Percentiles rank a stretch among this genome's conserved stretches.
These are phyloP conservation scores for Gymnosoma rotundatum DNA, from an alignment of 2,888 invertebrate genomes.

Conservation along the genomic window DNA sequence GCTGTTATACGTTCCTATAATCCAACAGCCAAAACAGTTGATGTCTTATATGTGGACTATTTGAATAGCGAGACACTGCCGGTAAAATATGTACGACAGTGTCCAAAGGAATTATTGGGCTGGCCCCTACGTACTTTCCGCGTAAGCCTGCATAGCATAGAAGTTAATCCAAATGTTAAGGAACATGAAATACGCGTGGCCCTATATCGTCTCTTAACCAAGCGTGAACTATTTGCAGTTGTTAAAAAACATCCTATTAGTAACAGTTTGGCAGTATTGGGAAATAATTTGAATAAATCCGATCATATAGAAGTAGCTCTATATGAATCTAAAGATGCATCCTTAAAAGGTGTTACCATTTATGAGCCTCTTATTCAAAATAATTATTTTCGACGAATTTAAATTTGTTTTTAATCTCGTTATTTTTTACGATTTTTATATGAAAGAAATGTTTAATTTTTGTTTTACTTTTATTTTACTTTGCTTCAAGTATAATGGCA, in stretches of 20 bases:
- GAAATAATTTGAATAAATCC: background rate
- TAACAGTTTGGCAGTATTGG: conserved; percentile 2
- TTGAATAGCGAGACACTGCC: conserved; percentile 86
- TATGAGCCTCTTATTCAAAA: conserved; percentile 69
- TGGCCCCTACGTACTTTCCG: conserved; percentile 84
- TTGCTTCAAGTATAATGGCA: conserved; percentile 7
- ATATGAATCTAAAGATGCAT: conserved; percentile 63
- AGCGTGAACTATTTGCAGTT: conserved; percentile 73
- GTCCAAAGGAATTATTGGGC: conserved; percentile 83
- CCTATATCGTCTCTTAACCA: conserved; percentile 72
- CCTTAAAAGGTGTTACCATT: conserved; percentile 38
- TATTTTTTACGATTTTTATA: background rate
- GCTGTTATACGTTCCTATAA: conserved; percentile 85
- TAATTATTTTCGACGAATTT: conserved; percentile 63
- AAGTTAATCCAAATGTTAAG: conserved; percentile 80
- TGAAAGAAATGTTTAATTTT: conserved; percentile 29
- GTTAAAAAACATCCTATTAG: conserved; percentile 70
- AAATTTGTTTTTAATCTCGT: conserved; percentile 16
- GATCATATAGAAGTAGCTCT: conserved; percentile 64
- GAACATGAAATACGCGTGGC: conserved; percentile 77
- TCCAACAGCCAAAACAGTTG: conserved; percentile 82
- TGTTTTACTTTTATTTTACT: conserved; percentile 10
- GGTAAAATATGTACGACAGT: conserved; percentile 83
- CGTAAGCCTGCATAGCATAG: conserved; percentile 82
- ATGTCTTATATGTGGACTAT: conserved; percentile 89